Conservation (phyloP, 2,888 invertebrate species). For the Panopea generosa region DNA sequence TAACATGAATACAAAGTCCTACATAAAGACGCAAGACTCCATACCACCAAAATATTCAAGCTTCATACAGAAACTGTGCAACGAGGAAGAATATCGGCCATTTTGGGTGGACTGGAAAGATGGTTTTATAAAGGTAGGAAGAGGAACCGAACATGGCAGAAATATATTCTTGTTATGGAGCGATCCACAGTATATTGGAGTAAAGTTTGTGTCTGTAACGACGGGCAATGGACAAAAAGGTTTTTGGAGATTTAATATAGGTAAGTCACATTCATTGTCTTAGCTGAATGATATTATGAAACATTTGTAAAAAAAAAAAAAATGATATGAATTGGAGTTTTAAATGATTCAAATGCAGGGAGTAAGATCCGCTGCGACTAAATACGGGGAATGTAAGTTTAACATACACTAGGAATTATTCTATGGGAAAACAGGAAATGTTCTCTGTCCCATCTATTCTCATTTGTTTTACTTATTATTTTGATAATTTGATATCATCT, state of each 20-base stretch:
- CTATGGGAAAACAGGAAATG: too few relatives aligned
- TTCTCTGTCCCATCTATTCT: too few relatives aligned
- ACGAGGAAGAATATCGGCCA: conserved; percentile 15
- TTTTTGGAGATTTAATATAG: conserved; percentile 32
- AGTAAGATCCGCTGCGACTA: too few relatives aligned
- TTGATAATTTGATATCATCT: too few relatives aligned
- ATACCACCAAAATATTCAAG: conserved; percentile 5
- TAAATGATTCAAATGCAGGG: too few relatives aligned
- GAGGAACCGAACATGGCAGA: conserved; percentile 8
- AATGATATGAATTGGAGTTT: too few relatives aligned
- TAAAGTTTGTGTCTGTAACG: neutral
- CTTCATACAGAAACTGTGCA: conserved; percentile 12
- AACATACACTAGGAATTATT: too few relatives aligned
- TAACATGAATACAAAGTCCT: conserved; percentile 20
- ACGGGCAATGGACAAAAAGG: conserved; percentile 16
- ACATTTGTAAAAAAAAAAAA: too few relatives aligned
- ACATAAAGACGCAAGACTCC: conserved; percentile 2
- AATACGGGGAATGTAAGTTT: too few relatives aligned
- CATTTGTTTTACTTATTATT: too few relatives aligned
- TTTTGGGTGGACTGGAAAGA: conserved; percentile 39
- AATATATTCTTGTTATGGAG: conserved; percentile 30
- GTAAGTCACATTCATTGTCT: neutral
- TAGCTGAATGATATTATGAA: neutral
- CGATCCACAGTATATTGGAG: neutral
- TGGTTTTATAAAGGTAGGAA: conserved; percentile 30